Base-by-base conservation (phyloP, 2,113 vertebrate genomes). In the Pomatostomus ruficeps region DNA sequence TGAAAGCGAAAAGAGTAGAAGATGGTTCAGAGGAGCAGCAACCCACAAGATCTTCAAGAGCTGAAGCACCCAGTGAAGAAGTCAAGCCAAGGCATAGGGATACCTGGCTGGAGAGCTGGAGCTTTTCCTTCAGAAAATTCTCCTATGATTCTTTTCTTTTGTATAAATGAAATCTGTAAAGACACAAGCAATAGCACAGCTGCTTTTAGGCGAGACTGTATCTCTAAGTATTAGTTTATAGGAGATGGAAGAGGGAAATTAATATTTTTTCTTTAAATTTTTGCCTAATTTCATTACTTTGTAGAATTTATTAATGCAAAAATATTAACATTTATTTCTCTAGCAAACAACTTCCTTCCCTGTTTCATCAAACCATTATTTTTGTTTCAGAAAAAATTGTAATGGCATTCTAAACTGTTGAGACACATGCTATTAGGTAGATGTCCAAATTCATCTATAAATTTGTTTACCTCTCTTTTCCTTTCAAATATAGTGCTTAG, bases 381-480 rank as follows among this genome's bases (percentile, higher is more conserved):
- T 74, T 49, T 94, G 21, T 92, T 93, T 88, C 85, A 81, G 61
- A 51, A 93, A 85, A 7, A 96, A 52, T 80, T 82, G 26, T 68
- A 94, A 90, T 91, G 43, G 12, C 29, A 94, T 94, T 95, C 29
- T 72, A 94, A 94, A 92, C 7, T 51, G 73, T 38, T 89, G 84
- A 91, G 43, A 28, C 48, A 86, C 70, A 85, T 40, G 29, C 18
- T 95, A 65, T 38, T 35, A 95, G 3, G 6, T 33, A 52, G 42
- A 20, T 31, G 38, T 25, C 52, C 62, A 91, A 88, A 66, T 65
- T 66, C 0, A 95, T 45, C 22, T 76, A 42, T 46, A 91, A 85
- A 45, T 49, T 36, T 88, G 8, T 6, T 86, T 91, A 57, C 21
- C 6, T 46, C 74, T 95, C 55, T 91, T 77, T 88, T 74, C 26